phyloP scores from a whole-genome alignment of 2,113 vertebrate genomes.

The Symphodus melops region DNA sequence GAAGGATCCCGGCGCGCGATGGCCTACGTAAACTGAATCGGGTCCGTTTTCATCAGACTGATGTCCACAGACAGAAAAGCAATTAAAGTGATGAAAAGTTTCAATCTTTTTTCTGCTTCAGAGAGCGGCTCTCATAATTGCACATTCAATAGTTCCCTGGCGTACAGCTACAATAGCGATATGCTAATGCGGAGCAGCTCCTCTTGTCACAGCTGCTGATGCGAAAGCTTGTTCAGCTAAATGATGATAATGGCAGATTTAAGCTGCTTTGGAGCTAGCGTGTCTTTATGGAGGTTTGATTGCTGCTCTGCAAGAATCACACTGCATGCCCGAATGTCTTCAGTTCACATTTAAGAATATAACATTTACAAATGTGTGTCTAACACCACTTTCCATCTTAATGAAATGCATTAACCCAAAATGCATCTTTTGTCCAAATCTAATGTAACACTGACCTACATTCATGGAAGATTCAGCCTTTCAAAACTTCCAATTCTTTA shows the following conservation, averaged over 20 bases:
- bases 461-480: conserved; percentile 5
- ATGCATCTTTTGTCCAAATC: conserved; percentile 8
- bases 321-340: conserved; percentile 22
- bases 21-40: conserved; percentile 41
- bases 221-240: conserved; percentile 67
- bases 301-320: conserved; percentile 43
- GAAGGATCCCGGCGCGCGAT: conserved; percentile 4
- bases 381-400: conserved; percentile 23
- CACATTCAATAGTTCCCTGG: conserved; percentile 53
- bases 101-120: conserved; percentile 52
- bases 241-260: conserved; percentile 65
- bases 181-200: conserved; percentile 69
- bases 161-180: conserved; percentile 55
- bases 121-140: conserved; percentile 58
- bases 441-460: conserved; percentile 29
- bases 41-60: conserved; percentile 37
- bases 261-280: conserved; percentile 70
- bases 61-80: conserved; percentile 68
- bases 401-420: conserved; percentile 1
- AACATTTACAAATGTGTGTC: conserved; percentile 37
- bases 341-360: conserved; percentile 36
- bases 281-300: conserved; percentile 64
- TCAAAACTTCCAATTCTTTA: not conserved
- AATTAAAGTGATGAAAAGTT: conserved; percentile 76
- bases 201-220: conserved; percentile 62